Evolutionary conservation across 2,113 vertebrate genomes (phyloP).

Genomic region (Epinephelus lanceolatus): DNA sequence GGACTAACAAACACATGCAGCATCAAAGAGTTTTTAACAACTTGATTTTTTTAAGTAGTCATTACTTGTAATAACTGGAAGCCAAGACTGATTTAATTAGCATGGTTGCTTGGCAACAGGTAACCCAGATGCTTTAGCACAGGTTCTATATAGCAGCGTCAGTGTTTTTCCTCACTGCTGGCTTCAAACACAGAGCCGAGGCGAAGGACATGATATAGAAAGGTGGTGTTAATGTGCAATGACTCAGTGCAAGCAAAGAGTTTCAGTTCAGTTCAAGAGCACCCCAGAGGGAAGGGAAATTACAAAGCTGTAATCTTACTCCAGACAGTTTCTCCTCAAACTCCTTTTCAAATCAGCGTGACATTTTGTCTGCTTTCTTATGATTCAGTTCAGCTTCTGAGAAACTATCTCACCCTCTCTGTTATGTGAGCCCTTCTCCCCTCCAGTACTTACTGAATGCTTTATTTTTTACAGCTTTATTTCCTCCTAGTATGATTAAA

Average conservation of each 20-base stretch:
- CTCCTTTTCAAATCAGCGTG: background rate
- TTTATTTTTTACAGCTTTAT: no score
- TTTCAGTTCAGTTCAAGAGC: background rate
- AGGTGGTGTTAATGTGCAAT: background rate
- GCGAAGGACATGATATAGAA: slow-evolving; percentile 1
- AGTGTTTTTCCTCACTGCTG: slow-evolving; percentile 33
- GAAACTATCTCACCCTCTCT: background rate
- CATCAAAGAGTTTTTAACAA: slow-evolving; percentile 26
- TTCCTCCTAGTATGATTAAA: no score
- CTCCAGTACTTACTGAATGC: no score
- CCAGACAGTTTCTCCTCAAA: background rate
- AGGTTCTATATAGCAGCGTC: slow-evolving; percentile 15
- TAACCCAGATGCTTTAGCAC: slow-evolving; percentile 63
- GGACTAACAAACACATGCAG: slow-evolving; percentile 22
- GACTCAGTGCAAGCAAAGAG: background rate
- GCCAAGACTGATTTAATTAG: slow-evolving; percentile 63
- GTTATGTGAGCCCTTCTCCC: no score
- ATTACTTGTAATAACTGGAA: slow-evolving; percentile 51
- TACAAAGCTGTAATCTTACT: background rate
- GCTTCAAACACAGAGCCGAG: slow-evolving; percentile 32
- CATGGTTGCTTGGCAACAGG: slow-evolving; percentile 74
- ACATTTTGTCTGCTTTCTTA: background rate
- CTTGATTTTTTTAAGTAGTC: background rate
- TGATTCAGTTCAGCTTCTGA: background rate
- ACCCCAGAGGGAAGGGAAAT: background rate